A percentile compares a stretch with the other conserved stretches of the same genome.
These are phyloP conservation scores for Erebia aethiops DNA, from an alignment of 2,888 invertebrate genomes.

Conservation along the genomic window DNA sequence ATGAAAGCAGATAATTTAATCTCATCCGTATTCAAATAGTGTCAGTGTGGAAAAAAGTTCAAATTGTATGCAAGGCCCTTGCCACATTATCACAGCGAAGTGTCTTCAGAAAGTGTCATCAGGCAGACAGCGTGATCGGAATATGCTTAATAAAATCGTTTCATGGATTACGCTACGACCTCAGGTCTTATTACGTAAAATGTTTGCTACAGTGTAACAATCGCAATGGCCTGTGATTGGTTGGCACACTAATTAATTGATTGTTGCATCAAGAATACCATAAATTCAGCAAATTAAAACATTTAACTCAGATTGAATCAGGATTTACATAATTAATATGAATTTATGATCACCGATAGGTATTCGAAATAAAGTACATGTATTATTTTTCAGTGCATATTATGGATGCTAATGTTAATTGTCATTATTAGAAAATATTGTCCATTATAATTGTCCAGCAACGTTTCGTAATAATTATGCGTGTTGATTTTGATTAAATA, in stretches of 20 bases:
- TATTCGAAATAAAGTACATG: not conserved
- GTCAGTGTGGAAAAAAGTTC: slow-evolving; percentile 18
- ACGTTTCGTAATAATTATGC: not conserved
- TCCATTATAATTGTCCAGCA: not conserved
- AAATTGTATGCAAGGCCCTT: slow-evolving; percentile 13
- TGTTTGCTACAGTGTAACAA: no score
- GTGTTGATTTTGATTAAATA: slow-evolving; percentile 3
- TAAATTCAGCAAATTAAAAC: no score
- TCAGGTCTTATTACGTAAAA: no score
- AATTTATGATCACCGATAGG: no score
- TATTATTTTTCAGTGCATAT: not conserved
- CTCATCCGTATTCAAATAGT: slow-evolving; percentile 23
- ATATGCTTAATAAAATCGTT: slow-evolving; percentile 14
- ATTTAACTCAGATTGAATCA: no score
- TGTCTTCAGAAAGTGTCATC: slow-evolving; percentile 19
- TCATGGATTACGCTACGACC: no score
- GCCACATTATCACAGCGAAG: slow-evolving; percentile 11
- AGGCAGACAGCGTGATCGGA: slow-evolving; percentile 12
- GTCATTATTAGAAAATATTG: not conserved
- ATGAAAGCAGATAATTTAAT: slow-evolving; percentile 24
- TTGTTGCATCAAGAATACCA: no score
- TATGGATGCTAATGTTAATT: not conserved
- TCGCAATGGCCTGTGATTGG: no score
- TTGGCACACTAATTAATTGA: no score
- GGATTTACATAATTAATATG: no score